phyloP scores from a whole-genome alignment of 2,888 invertebrate species.

The Leptopilina myrica region DNA sequence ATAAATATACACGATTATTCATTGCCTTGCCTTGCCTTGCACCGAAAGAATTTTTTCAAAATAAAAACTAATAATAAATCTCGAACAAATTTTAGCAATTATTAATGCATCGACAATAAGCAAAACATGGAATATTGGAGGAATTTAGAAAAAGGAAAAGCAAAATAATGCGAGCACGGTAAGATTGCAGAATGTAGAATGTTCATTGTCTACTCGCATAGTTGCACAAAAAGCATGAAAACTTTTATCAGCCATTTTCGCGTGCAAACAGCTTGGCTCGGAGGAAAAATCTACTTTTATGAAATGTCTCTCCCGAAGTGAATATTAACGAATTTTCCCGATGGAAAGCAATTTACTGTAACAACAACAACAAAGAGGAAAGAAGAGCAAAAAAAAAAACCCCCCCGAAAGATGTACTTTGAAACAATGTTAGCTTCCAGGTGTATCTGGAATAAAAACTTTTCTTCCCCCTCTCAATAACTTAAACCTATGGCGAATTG shows the following conservation, averaged over 20 bases:
- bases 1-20: background rate
- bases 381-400: background rate
- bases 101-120: too few species aligned
- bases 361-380: slow-evolving; percentile 4
- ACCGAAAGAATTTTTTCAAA: too few species aligned
- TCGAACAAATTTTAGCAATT: too few species aligned
- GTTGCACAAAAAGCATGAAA: slow-evolving; percentile 18
- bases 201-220: slow-evolving; percentile 4
- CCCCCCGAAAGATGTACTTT: background rate
- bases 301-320: slow-evolving; percentile 9
- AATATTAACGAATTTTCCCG: slow-evolving; percentile 17
- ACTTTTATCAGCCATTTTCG: slow-evolving; percentile 17
- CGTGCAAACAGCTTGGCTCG: slow-evolving; percentile 21
- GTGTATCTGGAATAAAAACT: background rate
- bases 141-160: background rate
- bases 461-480: too few species aligned
- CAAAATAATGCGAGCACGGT: background rate
- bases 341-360: slow-evolving; percentile 15
- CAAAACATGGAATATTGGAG: too few species aligned
- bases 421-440: background rate
- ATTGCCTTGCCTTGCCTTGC: too few species aligned
- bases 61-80: too few species aligned
- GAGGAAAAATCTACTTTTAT: background rate
- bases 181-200: background rate
- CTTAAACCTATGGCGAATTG: too few species aligned